Percentiles rank a stretch among this genome's conserved stretches.
Conservation (phyloP, 2,113 vertebrate species). For the Procavia capensis region DNA sequence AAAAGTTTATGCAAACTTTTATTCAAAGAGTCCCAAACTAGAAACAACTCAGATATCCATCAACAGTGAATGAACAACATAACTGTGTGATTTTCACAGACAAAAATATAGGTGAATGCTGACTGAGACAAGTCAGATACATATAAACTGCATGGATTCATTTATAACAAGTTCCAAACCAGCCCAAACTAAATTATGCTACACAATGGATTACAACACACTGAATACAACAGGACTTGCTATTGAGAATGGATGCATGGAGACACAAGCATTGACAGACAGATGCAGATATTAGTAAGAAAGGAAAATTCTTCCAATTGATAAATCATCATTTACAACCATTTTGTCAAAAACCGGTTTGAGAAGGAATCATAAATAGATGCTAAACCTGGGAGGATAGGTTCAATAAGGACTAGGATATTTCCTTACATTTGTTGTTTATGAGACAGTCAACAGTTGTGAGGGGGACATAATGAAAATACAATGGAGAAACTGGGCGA, state of each 20-base stretch:
- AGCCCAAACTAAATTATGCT: neutral
- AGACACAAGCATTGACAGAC: too few species aligned
- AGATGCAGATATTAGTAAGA: neutral
- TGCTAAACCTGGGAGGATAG: neutral
- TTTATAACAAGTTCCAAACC: neutral
- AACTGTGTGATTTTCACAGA: neutral
- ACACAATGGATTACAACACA: neutral
- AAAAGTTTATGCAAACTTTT: neutral
- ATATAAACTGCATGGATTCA: neutral
- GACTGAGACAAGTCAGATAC: neutral
- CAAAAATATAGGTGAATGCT: constrained; percentile 15
- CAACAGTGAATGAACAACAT: constrained; percentile 34
- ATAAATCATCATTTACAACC: constrained; percentile 11
- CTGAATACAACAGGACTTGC: neutral
- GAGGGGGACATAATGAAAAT: neutral
- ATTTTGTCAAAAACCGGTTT: constrained; percentile 21
- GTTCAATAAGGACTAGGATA: neutral
- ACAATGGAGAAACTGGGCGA: neutral
- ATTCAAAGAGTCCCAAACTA: neutral
- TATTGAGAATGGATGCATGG: too few species aligned
- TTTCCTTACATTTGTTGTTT: neutral
- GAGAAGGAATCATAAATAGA: neutral
- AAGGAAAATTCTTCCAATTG: neutral
- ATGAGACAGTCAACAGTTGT: neutral
- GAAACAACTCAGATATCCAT: neutral